These are phyloP conservation scores for Zaprionus inermis DNA, from an alignment of 1,140 invertebrate genomes.

Conservation along the genomic window DNA sequence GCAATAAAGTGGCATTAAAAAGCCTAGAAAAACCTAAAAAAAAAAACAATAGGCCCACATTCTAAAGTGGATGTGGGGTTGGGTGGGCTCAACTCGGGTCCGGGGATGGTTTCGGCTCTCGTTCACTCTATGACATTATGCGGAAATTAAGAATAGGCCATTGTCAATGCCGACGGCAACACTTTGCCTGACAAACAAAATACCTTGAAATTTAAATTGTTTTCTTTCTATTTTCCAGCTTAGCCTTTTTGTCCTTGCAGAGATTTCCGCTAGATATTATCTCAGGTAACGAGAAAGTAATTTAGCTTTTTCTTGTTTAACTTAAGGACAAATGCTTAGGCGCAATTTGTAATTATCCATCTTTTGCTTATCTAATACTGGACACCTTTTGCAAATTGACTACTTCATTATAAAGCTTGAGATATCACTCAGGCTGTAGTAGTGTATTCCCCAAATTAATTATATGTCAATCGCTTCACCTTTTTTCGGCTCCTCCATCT, in stretches of 20 bases:
- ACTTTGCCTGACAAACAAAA: constrained; percentile 62
- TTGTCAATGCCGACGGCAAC: constrained; percentile 56
- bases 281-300: constrained; percentile 26
- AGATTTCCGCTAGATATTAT: constrained; percentile 6
- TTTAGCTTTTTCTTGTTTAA: constrained; percentile 13
- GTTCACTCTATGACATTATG: constrained; percentile 21
- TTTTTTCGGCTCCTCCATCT: constrained; percentile 7
- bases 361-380: neutral
- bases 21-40: constrained; percentile 39
- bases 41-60: constrained; percentile 49
- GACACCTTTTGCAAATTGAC: too few species aligned
- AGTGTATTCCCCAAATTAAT: neutral
- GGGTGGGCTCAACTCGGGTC: neutral
- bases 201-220: constrained; percentile 76
- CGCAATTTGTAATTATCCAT: neutral
- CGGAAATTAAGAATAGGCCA: constrained; percentile 70
- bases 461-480: neutral
- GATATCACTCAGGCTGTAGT: too few species aligned
- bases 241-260: neutral
- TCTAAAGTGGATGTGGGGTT: neutral
- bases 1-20: constrained; percentile 76
- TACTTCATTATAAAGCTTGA: neutral
- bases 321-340: neutral
- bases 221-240: constrained; percentile 38
- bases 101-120: neutral